A percentile compares a stretch with the other conserved stretches of the same genome.
Conservation (phyloP, 2,113 vertebrate species). For the Limnothrissa miodon region DNA sequence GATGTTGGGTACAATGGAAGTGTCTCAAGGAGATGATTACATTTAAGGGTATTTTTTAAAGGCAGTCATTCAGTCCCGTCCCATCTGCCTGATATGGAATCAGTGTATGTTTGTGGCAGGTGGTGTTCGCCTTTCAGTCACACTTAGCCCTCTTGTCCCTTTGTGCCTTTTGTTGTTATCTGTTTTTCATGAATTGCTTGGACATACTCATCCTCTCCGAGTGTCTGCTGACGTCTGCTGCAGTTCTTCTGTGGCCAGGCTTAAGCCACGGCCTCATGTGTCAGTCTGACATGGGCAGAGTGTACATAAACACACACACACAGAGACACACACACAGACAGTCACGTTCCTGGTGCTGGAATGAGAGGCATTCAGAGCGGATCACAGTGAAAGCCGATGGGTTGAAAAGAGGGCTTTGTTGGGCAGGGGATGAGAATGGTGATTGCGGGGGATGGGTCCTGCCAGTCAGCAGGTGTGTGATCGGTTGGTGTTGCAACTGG, state of each 20-base stretch:
- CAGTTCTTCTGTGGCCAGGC: neutral
- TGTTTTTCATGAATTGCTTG: neutral
- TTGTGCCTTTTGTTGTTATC: neutral
- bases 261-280: neutral
- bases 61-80: neutral
- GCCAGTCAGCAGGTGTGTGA: constrained; percentile 45
- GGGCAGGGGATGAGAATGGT: neutral
- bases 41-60: neutral
- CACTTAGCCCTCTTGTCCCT: neutral
- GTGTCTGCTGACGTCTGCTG: neutral
- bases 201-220: neutral
- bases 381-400: constrained; percentile 22
- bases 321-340: neutral
- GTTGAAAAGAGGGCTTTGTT: constrained; percentile 42
- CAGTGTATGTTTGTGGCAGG: neutral
- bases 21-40: neutral
- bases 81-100: neutral
- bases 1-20: neutral
- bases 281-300: neutral
- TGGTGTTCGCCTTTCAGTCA: neutral
- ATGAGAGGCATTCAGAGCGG: constrained; percentile 42
- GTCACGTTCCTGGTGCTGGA: constrained; percentile 38
- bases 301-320: neutral
- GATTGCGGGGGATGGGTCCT: neutral
- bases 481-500: neutral